Conservation (phyloP, 2,888 invertebrate genomes). For the Campoplex nolae region DNA sequence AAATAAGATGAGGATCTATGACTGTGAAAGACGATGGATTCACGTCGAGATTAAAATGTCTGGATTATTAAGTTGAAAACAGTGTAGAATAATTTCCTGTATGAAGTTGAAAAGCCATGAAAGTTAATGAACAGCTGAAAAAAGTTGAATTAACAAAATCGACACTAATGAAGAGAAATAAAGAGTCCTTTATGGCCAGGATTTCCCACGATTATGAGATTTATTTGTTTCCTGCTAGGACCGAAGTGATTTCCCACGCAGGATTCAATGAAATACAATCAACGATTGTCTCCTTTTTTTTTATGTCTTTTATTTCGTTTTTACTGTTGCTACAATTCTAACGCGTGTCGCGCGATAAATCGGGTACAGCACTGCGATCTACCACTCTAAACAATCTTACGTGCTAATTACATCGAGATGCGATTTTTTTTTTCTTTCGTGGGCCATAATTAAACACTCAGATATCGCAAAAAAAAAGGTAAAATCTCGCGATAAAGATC, state of each 20-base stretch:
- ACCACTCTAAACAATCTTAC: constrained; percentile 44
- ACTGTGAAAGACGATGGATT: not conserved
- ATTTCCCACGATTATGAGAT: constrained; percentile 3
- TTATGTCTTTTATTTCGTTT: constrained; percentile 29
- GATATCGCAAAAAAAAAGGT: constrained; percentile 24
- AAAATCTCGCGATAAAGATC: constrained; percentile 8
- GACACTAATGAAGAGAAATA: not conserved
- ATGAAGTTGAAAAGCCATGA: not conserved
- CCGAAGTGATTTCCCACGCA: not conserved
- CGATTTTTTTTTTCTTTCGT: constrained; percentile 29
- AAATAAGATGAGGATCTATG: not conserved
- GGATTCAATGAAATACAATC: constrained; percentile 17
- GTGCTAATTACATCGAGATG: constrained; percentile 62
- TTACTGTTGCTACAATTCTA: constrained; percentile 56
- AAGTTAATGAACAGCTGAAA: not conserved
- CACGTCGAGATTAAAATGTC: not conserved
- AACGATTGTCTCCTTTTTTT: constrained; percentile 14
- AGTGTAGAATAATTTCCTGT: not conserved
- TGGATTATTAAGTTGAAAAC: not conserved
- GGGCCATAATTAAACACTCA: constrained; percentile 6
- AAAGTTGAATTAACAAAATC: not conserved
- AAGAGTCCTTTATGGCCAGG: not conserved
- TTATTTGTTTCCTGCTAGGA: not conserved
- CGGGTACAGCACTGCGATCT: constrained; percentile 19
- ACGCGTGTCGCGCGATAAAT: constrained; percentile 30